Conservation (phyloP, 2,113 vertebrate species). For the Siniperca chuatsi region DNA sequence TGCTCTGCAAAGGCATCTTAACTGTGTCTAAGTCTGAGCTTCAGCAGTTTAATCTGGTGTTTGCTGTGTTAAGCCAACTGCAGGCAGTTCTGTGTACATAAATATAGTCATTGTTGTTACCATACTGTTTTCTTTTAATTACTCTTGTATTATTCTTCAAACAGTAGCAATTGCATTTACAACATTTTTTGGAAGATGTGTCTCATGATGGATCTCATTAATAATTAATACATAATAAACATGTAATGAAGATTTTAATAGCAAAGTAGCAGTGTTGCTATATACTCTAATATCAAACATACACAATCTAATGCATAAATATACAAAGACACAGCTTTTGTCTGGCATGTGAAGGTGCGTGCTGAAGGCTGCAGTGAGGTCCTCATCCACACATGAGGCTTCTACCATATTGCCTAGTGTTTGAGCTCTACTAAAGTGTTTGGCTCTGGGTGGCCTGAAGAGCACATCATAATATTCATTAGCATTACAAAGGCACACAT, state of each 20-base stretch:
- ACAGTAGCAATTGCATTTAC: not conserved
- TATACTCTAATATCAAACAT: not conserved
- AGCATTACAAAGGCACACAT: slow-evolving; percentile 50
- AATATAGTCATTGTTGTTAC: slow-evolving; percentile 11
- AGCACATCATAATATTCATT: slow-evolving; percentile 35
- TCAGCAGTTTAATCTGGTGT: slow-evolving; percentile 27
- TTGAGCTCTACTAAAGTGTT: not conserved
- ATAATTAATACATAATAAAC: not conserved
- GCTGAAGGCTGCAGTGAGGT: slow-evolving; percentile 19
- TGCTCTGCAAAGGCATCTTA: slow-evolving; percentile 1
- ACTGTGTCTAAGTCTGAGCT: slow-evolving; percentile 12
- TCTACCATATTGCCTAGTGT: not conserved
- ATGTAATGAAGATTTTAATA: not conserved
- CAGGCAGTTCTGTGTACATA: slow-evolving; percentile 9
- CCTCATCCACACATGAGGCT: not conserved
- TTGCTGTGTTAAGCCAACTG: slow-evolving; percentile 9
- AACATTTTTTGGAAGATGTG: not conserved
- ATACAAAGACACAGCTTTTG: not conserved
- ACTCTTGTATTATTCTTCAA: not conserved
- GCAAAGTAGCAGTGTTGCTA: not conserved
- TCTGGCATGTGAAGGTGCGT: not conserved
- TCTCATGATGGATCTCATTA: not conserved
- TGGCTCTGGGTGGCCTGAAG: slow-evolving; percentile 14
- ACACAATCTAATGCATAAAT: not conserved
- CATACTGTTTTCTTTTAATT: slow-evolving; percentile 14